Conservation (phyloP, 2,113 vertebrate genomes). For the Acanthochromis polyacanthus region DNA sequence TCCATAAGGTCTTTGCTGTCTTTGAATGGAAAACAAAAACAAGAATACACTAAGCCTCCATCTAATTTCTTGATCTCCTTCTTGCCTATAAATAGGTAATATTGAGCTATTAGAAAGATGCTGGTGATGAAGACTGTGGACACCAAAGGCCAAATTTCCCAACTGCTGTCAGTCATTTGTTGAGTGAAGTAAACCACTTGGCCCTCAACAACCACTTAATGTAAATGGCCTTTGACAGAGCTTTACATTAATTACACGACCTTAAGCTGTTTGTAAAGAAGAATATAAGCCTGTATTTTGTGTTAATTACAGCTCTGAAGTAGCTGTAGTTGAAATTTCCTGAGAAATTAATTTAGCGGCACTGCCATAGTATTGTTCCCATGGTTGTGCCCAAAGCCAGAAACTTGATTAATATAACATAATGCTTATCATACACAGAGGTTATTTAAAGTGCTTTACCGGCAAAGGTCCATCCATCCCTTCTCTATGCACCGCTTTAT, state of each 20-base stretch:
- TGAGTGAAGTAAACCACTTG: not conserved
- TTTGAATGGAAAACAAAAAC: not conserved
- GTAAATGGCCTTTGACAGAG: not conserved
- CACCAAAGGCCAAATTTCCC: not conserved
- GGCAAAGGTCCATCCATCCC: too few species aligned
- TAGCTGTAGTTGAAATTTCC: too few species aligned
- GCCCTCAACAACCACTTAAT: conserved; percentile 5
- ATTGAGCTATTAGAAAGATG: not conserved
- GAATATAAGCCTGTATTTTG: not conserved
- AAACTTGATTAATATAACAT: too few species aligned
- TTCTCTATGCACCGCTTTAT: too few species aligned
- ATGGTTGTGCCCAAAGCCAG: too few species aligned
- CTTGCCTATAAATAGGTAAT: not conserved
- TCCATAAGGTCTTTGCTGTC: not conserved
- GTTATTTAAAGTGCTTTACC: too few species aligned
- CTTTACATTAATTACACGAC: conserved; percentile 1
- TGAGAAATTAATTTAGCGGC: not conserved
- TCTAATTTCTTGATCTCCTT: conserved; percentile 12
- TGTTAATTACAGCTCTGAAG: not conserved
- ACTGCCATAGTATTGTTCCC: not conserved
- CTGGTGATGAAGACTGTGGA: not conserved
- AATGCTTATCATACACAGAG: too few species aligned
- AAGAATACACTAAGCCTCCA: not conserved
- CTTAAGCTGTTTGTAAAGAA: conserved; percentile 4
- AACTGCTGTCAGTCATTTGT: not conserved